Conservation (phyloP, 1,140 invertebrate genomes). For the Mycetomoellerius zeteki region DNA sequence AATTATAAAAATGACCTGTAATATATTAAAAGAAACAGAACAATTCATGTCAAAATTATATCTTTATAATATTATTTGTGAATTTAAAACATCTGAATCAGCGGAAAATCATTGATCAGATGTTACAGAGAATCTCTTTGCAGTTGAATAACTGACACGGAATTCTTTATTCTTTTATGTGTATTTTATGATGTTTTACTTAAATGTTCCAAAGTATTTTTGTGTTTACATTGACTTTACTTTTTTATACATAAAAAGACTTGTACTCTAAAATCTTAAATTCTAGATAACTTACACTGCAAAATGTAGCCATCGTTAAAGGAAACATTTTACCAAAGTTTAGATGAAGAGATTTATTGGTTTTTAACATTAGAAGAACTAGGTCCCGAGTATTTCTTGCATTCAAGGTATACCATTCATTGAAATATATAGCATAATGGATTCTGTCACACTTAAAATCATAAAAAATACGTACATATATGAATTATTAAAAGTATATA, state of each 20-base stretch:
- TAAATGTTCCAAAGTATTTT: background rate
- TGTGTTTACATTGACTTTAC: background rate
- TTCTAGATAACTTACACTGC: slow-evolving; percentile 40
- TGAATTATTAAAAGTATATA: background rate
- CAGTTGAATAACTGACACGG: too few relatives aligned
- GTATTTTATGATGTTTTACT: too few relatives aligned
- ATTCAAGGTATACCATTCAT: slow-evolving; percentile 38
- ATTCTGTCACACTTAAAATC: slow-evolving; percentile 25
- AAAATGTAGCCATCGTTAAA: slow-evolving; percentile 54
- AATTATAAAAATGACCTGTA: background rate
- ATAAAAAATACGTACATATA: background rate
- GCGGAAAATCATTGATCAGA: background rate
- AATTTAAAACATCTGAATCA: background rate
- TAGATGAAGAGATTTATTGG: slow-evolving; percentile 7
- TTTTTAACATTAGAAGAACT: slow-evolving; percentile 37
- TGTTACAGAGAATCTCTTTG: background rate
- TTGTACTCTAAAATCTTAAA: background rate
- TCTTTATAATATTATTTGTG: background rate
- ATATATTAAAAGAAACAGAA: background rate
- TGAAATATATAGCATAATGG: background rate
- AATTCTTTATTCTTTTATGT: too few relatives aligned
- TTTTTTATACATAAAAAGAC: background rate
- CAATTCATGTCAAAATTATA: background rate
- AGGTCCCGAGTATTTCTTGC: background rate
- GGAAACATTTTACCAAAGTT: slow-evolving; percentile 60